Evolutionary conservation across 2,888 invertebrate genomes (phyloP).

Genomic region (Onthophagus sagittarius): DNA sequence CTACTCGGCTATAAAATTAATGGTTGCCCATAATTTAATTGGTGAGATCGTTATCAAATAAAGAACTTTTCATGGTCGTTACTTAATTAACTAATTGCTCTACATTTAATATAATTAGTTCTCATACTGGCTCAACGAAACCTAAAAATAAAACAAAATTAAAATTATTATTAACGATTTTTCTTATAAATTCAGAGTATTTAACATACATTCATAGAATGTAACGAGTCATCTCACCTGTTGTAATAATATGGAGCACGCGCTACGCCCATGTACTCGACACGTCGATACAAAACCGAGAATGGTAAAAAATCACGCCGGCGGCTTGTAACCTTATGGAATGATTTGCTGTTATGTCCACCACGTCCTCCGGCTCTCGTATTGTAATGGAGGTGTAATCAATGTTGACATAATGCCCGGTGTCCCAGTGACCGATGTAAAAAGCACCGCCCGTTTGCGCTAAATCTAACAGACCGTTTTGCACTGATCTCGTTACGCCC

Average conservation of each 20-base stretch:
- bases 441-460: not conserved
- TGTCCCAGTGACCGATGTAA: conserved; percentile 20
- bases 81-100: conserved; percentile 9
- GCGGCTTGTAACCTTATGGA: conserved; percentile 17
- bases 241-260: not conserved
- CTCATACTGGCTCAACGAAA: not conserved
- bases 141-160: too few relatives aligned
- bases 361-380: conserved; percentile 16
- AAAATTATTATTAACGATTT: too few relatives aligned
- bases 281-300: not conserved
- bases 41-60: conserved; percentile 20
- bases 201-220: not conserved
- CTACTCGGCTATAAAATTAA: conserved; percentile 1
- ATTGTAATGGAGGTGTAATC: conserved; percentile 16
- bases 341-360: conserved; percentile 21
- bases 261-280: not conserved
- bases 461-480: conserved; percentile 18
- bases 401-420: conserved; percentile 19
- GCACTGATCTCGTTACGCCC: conserved; percentile 16
- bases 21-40: conserved; percentile 21
- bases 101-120: conserved; percentile 8
- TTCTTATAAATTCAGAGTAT: too few relatives aligned
- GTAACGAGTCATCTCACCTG: not conserved
- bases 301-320: not conserved
- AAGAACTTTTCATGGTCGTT: conserved; percentile 15